Evolutionary conservation across 2,113 vertebrate genomes (phyloP).

Genomic region (Corythornis cristatus): DNA sequence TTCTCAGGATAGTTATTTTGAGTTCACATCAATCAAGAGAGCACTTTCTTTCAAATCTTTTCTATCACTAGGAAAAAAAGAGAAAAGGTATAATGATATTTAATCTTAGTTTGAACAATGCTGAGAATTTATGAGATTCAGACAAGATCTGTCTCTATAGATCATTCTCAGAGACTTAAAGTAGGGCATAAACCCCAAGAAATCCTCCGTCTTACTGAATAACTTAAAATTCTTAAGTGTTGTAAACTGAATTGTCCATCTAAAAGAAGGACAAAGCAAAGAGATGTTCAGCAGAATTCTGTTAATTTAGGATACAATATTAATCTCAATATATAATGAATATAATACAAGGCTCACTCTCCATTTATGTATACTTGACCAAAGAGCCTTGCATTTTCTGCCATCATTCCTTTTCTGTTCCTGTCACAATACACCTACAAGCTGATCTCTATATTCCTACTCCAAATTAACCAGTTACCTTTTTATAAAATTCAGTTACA

Average conservation of each 20-base stretch:
- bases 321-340: background rate
- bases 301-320: background rate
- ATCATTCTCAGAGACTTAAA: constrained; percentile 12
- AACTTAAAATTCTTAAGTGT: background rate
- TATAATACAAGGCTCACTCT: background rate
- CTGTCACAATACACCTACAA: background rate
- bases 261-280: background rate
- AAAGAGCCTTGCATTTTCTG: background rate
- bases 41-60: background rate
- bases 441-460: background rate
- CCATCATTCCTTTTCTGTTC: background rate
- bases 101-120: constrained; percentile 3
- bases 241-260: background rate
- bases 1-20: background rate
- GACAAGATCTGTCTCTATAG: background rate
- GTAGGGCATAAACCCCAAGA: background rate
- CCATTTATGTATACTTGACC: background rate
- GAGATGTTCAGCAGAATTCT: background rate
- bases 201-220: background rate
- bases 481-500: background rate
- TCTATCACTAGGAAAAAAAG: background rate
- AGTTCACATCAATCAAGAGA: constrained; percentile 23
- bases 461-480: background rate
- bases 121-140: background rate
- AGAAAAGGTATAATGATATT: background rate